Conservation (phyloP, 2,888 invertebrate genomes). For the Melieria omissa region DNA sequence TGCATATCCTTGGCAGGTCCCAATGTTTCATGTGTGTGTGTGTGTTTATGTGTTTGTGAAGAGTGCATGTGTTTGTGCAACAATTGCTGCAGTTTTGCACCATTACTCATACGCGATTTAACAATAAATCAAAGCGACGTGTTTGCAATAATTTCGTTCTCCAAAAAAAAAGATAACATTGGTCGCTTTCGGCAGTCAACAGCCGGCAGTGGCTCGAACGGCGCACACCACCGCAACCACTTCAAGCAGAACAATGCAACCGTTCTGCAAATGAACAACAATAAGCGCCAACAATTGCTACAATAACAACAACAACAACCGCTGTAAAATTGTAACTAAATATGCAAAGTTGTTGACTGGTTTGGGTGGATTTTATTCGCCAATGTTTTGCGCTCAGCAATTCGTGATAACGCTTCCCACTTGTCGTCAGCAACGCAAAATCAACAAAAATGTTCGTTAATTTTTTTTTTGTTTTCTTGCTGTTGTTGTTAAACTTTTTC, state of each 20-base stretch:
- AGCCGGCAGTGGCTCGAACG: neutral
- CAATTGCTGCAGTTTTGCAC: constrained; percentile 49
- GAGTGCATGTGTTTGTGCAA: neutral
- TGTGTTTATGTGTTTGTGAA: neutral
- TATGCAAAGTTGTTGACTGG: constrained; percentile 7
- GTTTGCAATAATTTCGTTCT: constrained; percentile 65
- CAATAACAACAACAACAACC: neutral
- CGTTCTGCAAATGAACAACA: neutral
- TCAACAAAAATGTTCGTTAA: constrained; percentile 45
- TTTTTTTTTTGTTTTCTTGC: constrained; percentile 6
- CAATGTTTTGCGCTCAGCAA: neutral
- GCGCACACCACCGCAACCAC: neutral
- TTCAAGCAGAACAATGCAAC: constrained; percentile 10
- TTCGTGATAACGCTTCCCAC: constrained; percentile 30
- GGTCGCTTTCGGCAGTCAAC: neutral
- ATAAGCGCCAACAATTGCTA: neutral
- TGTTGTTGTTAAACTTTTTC: constrained; percentile 27
- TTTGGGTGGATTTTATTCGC: neutral
- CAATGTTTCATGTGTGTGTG: neutral
- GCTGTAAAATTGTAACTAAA: constrained; percentile 21
- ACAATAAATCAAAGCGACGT: constrained; percentile 66
- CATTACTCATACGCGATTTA: constrained; percentile 66
- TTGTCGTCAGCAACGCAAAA: constrained; percentile 43
- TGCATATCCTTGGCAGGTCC: constrained; percentile 26
- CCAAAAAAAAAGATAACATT: constrained; percentile 15